These are phyloP conservation scores for Tubulanus polymorphus DNA, from an alignment of 2,888 invertebrate species.

Conservation along the genomic window DNA sequence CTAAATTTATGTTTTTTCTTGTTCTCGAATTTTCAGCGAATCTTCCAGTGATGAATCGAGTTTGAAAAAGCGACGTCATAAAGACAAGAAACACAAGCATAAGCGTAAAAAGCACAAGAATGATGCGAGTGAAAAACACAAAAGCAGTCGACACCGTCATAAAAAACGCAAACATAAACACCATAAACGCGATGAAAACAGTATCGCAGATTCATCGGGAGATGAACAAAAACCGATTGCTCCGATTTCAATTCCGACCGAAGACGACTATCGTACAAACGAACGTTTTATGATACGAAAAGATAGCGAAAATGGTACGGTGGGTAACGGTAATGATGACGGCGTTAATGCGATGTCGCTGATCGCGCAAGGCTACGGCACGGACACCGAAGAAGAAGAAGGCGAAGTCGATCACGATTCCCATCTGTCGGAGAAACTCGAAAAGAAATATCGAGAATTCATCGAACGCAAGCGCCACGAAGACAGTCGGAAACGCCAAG, in stretches of 20 bases:
- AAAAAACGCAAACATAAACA: slow-evolving; percentile 34
- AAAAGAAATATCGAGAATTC: slow-evolving; percentile 13
- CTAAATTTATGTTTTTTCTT: too few relatives aligned
- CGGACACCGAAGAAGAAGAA: slow-evolving; percentile 49
- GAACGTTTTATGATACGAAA: background rate
- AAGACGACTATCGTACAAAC: too few relatives aligned
- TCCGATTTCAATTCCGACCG: too few relatives aligned
- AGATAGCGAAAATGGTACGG: background rate
- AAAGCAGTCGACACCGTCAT: slow-evolving; percentile 12
- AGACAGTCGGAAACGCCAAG: background rate
- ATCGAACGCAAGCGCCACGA: background rate
- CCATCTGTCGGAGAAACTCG: slow-evolving; percentile 14
- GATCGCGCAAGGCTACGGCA: slow-evolving; percentile 37
- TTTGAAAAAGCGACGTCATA: slow-evolving; percentile 5
- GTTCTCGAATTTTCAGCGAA: too few relatives aligned
- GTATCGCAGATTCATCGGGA: background rate
- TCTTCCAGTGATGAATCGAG: slow-evolving; percentile 24
- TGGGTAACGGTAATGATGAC: slow-evolving; percentile 15
- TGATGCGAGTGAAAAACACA: too few relatives aligned
- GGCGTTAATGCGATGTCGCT: slow-evolving; percentile 33
- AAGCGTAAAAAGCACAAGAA: slow-evolving; percentile 70
- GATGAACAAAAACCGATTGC: background rate
- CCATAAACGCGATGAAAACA: slow-evolving; percentile 31
- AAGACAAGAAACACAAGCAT: slow-evolving; percentile 53
- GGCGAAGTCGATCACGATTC: slow-evolving; percentile 44